phyloP scores from a whole-genome alignment of 37 sponge, comb jelly and placozoan genomes.

The Chondrosia reniformis region DNA sequence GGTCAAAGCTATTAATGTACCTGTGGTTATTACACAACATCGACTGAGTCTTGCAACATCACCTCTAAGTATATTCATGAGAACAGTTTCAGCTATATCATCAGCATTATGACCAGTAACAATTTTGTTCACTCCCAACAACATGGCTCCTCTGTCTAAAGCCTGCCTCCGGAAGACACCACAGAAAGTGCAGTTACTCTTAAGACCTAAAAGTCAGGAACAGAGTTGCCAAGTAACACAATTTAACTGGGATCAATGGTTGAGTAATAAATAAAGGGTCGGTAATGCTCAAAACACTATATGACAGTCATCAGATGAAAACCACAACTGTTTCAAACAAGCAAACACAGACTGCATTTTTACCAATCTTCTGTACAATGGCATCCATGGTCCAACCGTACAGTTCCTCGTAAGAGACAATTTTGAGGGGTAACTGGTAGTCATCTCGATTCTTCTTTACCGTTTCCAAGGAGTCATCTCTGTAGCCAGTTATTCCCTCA shows the following conservation, averaged over 20 bases:
- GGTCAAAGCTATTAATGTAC: too few species aligned
- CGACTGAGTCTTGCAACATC: constrained; percentile 90
- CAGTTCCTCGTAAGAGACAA: constrained; percentile 93
- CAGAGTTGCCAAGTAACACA: background rate
- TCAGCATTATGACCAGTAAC: constrained; percentile 99
- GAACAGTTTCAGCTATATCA: constrained; percentile 97
- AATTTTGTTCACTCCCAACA: constrained; percentile 85
- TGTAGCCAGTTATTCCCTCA: constrained; percentile 96
- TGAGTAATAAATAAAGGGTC: background rate
- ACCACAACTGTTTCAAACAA: too few species aligned
- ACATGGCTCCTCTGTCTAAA: constrained; percentile 88
- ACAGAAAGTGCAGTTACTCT: constrained; percentile 99
- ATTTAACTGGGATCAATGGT: background rate
- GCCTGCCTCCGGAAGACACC: constrained; percentile 98
- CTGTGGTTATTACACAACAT: constrained; percentile 89
- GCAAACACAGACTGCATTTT: background rate
- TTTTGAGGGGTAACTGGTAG: constrained; percentile 84
- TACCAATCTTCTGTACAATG: constrained; percentile 90
- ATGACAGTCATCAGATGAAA: too few species aligned
- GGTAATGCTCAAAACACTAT: background rate
- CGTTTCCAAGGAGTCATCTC: constrained; percentile 96
- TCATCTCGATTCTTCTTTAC: constrained; percentile 88
- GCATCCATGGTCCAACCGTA: constrained; percentile 99
- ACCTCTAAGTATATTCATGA: constrained; percentile 96
- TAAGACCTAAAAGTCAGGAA: constrained; percentile 23